phyloP scores from a whole-genome alignment of 2,888 invertebrate species.

The Drosophila greeni region DNA sequence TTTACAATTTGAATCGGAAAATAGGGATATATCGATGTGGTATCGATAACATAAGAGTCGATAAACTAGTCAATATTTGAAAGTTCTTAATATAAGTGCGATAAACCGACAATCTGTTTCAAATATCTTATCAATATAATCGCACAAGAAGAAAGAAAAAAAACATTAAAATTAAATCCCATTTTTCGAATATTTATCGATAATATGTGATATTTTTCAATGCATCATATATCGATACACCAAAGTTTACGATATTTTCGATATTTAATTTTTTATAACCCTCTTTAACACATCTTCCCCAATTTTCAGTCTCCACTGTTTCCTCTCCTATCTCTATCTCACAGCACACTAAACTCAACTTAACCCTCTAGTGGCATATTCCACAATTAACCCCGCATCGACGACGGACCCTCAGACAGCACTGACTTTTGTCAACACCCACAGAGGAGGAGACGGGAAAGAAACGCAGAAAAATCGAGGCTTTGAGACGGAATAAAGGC shows the following conservation, averaged over 20 bases:
- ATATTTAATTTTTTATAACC: too few species aligned
- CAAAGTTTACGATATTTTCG: background rate
- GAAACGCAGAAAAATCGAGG: conserved; percentile 14
- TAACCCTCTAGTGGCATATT: conserved; percentile 35
- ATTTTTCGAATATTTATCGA: too few species aligned
- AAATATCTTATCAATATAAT: background rate
- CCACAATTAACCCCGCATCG: conserved; percentile 36
- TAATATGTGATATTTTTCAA: too few species aligned
- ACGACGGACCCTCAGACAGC: conserved; percentile 28
- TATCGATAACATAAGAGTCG: too few species aligned
- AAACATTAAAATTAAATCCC: too few species aligned
- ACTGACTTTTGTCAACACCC: conserved; percentile 70
- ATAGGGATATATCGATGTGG: too few species aligned
- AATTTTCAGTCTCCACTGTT: background rate
- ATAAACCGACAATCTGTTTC: background rate
- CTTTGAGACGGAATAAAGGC: conserved; percentile 31
- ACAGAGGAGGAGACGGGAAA: conserved; percentile 21
- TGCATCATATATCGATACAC: too few species aligned
- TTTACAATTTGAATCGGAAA: background rate
- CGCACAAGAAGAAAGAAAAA: too few species aligned
- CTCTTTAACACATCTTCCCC: background rate
- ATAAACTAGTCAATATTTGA: too few species aligned
- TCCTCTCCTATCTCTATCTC: background rate
- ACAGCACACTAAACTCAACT: conserved; percentile 9
- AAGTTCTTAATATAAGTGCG: too few species aligned